Evolutionary conservation across 2,113 vertebrate genomes (phyloP), one percentile per base, ranked within the genome.

Genomic region (Chamaea fasciata): DNA sequence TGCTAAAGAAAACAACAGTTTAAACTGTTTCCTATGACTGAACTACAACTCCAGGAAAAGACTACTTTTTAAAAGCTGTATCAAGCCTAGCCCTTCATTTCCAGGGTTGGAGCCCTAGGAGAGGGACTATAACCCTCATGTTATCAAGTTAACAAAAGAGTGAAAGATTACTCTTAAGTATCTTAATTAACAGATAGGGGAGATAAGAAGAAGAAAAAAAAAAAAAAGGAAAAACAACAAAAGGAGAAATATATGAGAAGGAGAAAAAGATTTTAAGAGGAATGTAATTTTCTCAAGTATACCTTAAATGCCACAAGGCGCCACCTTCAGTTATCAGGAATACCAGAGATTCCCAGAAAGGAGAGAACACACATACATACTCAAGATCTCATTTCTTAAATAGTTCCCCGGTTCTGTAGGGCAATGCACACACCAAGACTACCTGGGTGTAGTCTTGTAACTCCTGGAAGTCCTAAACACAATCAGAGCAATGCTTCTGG

Each of bases 211-310:
- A n/a, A 22, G 10, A 39, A 11, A 53, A 55, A 15, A 57, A 28
- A 37, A 46, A 27, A 41, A 17, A 11, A 49, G 13, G 10, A 18
- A 27, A 41, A 27, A 41, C 17, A 37, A 14, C 13, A 8, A n/a
- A 39, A 39, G 21, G 1, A 9, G 21, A 56, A 49, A 35, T 11
- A 50, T 17, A 7, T 13, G 15, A 11, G 46, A 12, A 82, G 10
- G 11, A 53, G 12, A 68, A 70, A 42, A 93, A 35, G 24, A 12
- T 64, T 83, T 82, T 52, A 87, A 93, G 37, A 65, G 44, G 23
- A 91, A 17, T 41, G 37, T 7, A 23, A 82, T 89, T 92, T 94
- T 92, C 89, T 92, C 77, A 94, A 94, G 87, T 91, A 64, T 49
- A 70, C 44, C 31, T 84, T 71, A 97, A 94, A 89, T 78, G 44